Evolutionary conservation across 2,888 invertebrate genomes (phyloP).

Genomic region (Seira musarum): DNA sequence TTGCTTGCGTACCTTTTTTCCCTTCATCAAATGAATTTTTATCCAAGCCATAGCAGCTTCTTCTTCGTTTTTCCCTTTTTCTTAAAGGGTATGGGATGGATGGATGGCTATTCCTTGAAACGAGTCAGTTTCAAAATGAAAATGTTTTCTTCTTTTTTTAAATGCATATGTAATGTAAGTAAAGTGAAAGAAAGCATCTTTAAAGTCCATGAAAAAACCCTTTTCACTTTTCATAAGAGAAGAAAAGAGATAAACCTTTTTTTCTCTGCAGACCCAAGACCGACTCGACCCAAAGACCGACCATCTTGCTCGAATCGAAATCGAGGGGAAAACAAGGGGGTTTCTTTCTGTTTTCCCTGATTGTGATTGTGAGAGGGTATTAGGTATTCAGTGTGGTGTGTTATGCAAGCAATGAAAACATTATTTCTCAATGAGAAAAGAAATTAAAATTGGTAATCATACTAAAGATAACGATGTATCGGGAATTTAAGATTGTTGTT

Average conservation of each 20-base stretch:
- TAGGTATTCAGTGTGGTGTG: background rate
- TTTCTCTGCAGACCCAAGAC: background rate
- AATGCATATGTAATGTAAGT: conserved; percentile 12
- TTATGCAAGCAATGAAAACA: background rate
- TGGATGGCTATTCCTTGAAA: background rate
- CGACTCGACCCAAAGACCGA: background rate
- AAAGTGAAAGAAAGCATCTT: conserved; percentile 15
- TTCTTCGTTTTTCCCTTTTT: conserved; percentile 16
- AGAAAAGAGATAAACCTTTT: conserved; percentile 2
- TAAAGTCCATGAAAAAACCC: conserved; percentile 1
- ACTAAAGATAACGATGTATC: too few relatives aligned
- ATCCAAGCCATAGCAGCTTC: background rate
- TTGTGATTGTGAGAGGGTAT: too few relatives aligned
- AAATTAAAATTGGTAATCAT: too few relatives aligned
- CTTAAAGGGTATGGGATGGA: background rate
- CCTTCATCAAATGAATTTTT: conserved; percentile 21
- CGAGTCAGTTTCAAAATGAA: conserved; percentile 17
- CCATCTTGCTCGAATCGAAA: background rate
- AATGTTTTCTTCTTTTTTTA: conserved; percentile 17
- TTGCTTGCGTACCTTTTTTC: background rate
- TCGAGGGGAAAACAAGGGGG: background rate
- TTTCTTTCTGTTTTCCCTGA: too few relatives aligned
- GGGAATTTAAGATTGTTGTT: too few relatives aligned
- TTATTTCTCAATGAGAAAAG: conserved; percentile 5
- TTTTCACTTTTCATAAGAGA: conserved; percentile 1